Base-by-base conservation (phyloP, 1,140 invertebrate genomes). In the Saxidomus purpurata region DNA sequence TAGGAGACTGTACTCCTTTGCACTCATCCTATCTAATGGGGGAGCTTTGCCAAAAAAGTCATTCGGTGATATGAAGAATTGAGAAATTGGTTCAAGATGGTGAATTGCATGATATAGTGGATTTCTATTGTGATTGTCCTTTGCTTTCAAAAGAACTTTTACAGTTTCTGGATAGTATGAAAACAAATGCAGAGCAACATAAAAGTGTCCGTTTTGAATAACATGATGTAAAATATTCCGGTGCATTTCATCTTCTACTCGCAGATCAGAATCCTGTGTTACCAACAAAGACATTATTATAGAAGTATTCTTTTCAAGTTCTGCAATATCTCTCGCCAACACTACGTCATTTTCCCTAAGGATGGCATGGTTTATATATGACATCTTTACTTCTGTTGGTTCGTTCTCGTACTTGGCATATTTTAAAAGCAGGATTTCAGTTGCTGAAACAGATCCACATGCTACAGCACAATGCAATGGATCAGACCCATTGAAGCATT, bases 401-500 rank as follows among this genome's bases (percentile, higher is more conserved):
- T 63, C 59, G 19, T 25, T 28, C 0, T 25, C 8, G 25, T 63
- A 63, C 9, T 28, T 28, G 19, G 1, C 28, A 63, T 63, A 28
- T 25, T 28, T 25, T 28, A 63, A 28, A 28, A 63, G 59, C n/a
- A 63, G 59, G 8, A 63, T 28, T 63, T 63, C 25, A 63, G 59
- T 63, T 9, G 34, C 61, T 22, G 82, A 67, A n/a, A 28, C 22
- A 47, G 36, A 43, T 34, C 47, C 9, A 47, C 19, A 52, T 74
- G 47, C 17, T 89, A 47, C n/a, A 8, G 52, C 74, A 61, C 36
- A 36, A 84, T 47, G 55, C 25, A 84, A 52, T 9, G 40, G 61
- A 9, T 19, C 36, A 11, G 40, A 84, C 69, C 59, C 49, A 34
- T 49, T 40, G 0, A n/a, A 11, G 28, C 82, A 69, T 69, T 22